Percentiles rank a stretch among this genome's conserved stretches.
Evolutionary conservation across 2,113 vertebrate species (phyloP).

Genomic region (Sebastes schlegelii): DNA sequence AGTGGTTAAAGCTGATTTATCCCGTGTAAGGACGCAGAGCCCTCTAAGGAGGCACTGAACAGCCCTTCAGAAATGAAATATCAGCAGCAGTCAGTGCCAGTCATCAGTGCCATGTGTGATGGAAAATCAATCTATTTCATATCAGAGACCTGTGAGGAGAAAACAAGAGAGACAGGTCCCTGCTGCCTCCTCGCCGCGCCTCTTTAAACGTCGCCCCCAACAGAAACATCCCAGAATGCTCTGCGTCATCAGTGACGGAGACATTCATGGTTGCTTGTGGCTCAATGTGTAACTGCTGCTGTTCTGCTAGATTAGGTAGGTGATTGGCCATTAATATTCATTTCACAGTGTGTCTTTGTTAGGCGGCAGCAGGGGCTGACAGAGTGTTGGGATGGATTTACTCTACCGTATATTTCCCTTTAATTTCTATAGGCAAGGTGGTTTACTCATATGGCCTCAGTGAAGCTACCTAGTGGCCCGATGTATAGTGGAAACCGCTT

Average conservation of each 20-base stretch:
- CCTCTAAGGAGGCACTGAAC: conserved; percentile 72
- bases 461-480: background rate
- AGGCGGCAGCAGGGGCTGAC: conserved; percentile 71
- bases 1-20: conserved; percentile 83
- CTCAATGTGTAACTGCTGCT: conserved; percentile 73
- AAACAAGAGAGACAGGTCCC: conserved; percentile 60
- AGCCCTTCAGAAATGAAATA: conserved; percentile 81
- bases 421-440: conserved; percentile 49
- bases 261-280: conserved; percentile 48
- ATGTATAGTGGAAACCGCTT: background rate
- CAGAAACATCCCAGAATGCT: conserved; percentile 50
- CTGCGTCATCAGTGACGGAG: conserved; percentile 68
- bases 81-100: conserved; percentile 83
- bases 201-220: conserved; percentile 49
- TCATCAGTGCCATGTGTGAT: conserved; percentile 79
- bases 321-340: conserved; percentile 84
- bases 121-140: conserved; percentile 86
- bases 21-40: conserved; percentile 70
- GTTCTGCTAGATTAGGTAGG: conserved; percentile 79
- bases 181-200: conserved; percentile 50
- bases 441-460: conserved; percentile 20
- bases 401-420: conserved; percentile 67
- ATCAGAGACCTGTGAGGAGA: conserved; percentile 71
- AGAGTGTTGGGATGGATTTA: conserved; percentile 74
- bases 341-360: conserved; percentile 82